Evolutionary conservation across 2,797 vertebrate species (phyloP).

Genomic region (Tympanoctomys barrerae): DNA sequence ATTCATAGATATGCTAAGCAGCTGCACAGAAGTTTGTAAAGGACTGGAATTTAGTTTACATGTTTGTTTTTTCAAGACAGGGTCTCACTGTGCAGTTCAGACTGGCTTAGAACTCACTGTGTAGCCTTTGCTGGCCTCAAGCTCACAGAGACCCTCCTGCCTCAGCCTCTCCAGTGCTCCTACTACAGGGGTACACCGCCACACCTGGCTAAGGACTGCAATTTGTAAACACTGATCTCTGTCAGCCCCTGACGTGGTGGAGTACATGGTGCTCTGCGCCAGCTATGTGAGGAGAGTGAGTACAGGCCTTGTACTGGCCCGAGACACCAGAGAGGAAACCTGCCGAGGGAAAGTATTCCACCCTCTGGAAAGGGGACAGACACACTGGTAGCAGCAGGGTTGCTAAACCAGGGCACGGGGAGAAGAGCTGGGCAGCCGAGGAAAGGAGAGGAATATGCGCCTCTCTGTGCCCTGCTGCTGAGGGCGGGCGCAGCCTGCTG

Average conservation of each 20-base stretch:
- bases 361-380: background rate
- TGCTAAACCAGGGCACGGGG: background rate
- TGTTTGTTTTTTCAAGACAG: no score
- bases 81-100: no score
- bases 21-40: background rate
- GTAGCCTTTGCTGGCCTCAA: no score
- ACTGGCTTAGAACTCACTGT: no score
- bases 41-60: background rate
- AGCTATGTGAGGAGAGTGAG: accelerated
- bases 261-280: background rate
- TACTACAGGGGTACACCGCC: no score
- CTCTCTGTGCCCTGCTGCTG: accelerated
- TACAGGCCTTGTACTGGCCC: background rate
- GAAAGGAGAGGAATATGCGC: background rate
- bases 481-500: background rate
- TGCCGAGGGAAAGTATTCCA: background rate
- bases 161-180: no score
- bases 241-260: background rate
- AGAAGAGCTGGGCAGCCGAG: accelerated
- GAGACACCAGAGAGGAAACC: background rate
- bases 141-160: no score
- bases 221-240: background rate
- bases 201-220: no score
- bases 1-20: background rate
- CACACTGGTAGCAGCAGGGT: background rate